phyloP scores from a whole-genome alignment of 2,888 invertebrate genomes.

The Noctua fimbriata region DNA sequence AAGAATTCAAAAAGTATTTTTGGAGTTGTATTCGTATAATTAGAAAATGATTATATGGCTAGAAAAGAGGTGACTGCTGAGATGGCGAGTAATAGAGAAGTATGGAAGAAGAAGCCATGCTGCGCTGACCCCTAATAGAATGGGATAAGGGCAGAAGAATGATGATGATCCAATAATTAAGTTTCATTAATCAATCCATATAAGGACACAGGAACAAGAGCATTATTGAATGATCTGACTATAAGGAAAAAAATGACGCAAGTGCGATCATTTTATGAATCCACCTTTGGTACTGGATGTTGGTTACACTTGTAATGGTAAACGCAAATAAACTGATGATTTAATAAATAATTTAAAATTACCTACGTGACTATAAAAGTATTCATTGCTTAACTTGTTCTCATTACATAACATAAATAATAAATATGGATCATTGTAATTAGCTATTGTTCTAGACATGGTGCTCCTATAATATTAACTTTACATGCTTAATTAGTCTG shows the following conservation, averaged over 20 bases:
- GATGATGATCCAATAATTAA: too few relatives aligned
- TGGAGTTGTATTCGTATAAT: too few relatives aligned
- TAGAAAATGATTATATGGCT: not conserved
- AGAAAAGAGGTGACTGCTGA: too few relatives aligned
- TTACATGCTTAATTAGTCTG: not conserved
- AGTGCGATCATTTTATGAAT: not conserved
- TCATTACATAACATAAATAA: not conserved
- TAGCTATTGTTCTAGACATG: not conserved
- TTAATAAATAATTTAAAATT: not conserved
- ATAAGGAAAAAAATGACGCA: not conserved
- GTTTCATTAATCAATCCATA: not conserved
- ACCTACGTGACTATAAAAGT: not conserved
- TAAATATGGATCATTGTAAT: not conserved
- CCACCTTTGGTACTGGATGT: not conserved
- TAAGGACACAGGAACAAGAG: not conserved
- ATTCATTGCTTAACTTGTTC: not conserved
- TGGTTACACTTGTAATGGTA: not conserved
- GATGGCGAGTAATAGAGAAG: too few relatives aligned
- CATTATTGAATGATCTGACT: not conserved
- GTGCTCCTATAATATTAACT: not conserved
- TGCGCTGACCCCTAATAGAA: too few relatives aligned
- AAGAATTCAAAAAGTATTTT: too few relatives aligned
- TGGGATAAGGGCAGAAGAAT: too few relatives aligned
- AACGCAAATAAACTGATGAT: not conserved
- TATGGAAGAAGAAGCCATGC: too few relatives aligned